phyloP scores from a whole-genome alignment of 2,797 vertebrate genomes.

The Steatocranus sp. region DNA sequence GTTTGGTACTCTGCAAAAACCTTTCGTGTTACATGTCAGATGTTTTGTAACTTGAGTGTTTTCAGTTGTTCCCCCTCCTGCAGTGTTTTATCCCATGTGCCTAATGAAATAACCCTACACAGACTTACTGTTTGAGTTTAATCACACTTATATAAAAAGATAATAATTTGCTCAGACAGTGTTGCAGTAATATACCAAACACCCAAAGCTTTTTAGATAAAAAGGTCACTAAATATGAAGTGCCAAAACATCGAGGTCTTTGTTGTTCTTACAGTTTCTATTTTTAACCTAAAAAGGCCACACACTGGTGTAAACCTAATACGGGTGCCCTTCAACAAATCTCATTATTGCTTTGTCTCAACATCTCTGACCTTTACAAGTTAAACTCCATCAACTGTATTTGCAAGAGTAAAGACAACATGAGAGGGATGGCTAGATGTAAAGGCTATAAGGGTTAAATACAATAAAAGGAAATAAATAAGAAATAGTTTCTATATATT shows the following conservation, averaged over 20 bases:
- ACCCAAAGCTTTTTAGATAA: neutral
- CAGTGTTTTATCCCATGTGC: neutral
- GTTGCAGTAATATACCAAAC: neutral
- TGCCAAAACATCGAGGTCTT: neutral
- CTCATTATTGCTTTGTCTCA: constrained; percentile 37
- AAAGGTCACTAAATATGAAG: constrained; percentile 9
- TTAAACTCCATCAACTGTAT: neutral
- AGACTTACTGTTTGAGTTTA: neutral
- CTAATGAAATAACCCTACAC: neutral
- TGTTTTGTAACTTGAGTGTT: neutral
- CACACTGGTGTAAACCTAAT: constrained; percentile 21
- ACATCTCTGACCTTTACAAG: constrained; percentile 52
- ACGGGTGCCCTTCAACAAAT: constrained; percentile 53
- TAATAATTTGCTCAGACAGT: neutral
- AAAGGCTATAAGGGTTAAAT: neutral
- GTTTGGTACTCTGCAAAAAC: neutral
- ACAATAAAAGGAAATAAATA: neutral
- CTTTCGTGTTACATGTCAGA: neutral
- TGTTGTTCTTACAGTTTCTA: neutral
- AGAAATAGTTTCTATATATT: neutral
- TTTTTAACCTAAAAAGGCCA: neutral
- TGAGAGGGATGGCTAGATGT: neutral
- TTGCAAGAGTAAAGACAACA: neutral
- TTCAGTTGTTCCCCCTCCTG: neutral
- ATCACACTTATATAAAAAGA: neutral